Evolutionary conservation across 64 coral and sea anemone species (phyloP), one percentile per base, ranked within the genome.

Genomic region (Acropora tenuis): DNA sequence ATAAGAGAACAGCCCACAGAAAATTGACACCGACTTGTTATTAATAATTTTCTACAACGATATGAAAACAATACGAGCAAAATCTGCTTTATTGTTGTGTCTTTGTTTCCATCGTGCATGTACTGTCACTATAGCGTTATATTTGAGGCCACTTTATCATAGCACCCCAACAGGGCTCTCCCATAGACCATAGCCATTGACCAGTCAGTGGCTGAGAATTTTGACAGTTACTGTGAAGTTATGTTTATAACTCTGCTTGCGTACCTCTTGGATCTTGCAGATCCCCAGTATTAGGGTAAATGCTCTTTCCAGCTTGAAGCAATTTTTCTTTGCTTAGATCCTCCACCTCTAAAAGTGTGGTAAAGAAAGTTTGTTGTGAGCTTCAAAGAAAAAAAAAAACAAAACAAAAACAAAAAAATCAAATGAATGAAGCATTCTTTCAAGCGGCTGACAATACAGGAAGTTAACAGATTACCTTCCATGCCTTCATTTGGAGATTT

Each of bases 321-420:
- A 67, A 67, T 67, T 67, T 67, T 18, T 67, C 63, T 67, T 67
- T 67, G 63, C 63, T 67, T 67, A 67, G 63, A 67, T 67, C 63
- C 16, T 67, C 63, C 63, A 67, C 63, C 63, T 67, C 63, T 67
- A 67, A 11, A 67, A 15, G 63, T 67, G 63, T 18, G 1, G 8
- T 67, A 67, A 67, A 67, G 10, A 67, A 67, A 67, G 8, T 18
- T 67, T 67, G 63, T 67, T 67, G 63, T 67, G 63, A 67, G 63
- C 63, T 15, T 67, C 50, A 53, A 6, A 67, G 16, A 67, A 67
- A 15, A 67, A 11, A 67, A 2, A 67, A 67, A 67, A 15, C 16
- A 67, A 67, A 67, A 67, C 30, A 30, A 30, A 59, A 59, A 67
- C 4, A 2, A 67, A 67, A 53, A 53, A 53, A 53, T 53, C 50